Base-by-base conservation (phyloP, 1,140 invertebrate genomes). In the Achroia grisella region DNA sequence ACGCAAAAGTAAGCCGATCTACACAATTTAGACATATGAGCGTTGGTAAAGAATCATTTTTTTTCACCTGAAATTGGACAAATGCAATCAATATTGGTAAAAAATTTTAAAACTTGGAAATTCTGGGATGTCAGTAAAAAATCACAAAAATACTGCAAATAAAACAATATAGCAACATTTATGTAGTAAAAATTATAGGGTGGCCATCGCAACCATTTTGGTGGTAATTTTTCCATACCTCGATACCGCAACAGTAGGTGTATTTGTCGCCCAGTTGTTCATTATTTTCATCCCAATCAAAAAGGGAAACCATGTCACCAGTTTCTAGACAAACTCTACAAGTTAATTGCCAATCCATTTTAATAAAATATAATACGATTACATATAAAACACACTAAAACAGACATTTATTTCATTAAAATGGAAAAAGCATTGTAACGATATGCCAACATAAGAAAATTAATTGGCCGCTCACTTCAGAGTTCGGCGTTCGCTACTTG, bases 231-330 rank as follows among this genome's bases (percentile, higher is more conserved):
- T 75, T 82, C 65, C 74, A 67, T 74, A 87, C 86, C 79, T 85
- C 81, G 45, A 88, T 63, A 55, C 81, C 79, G 47, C 86, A 87
- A 65, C 87, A 88, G 63, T 70, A 81, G n/a, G 76, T 75, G 52
- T 89, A 89, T 57, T 89, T 89, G 53, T 89, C 87, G 48, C 82
- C 69, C 27, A 89, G 86, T 67, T 87, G 87, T 58, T 88, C 88
- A 39, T 84, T 76, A 72, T 87, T 74, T 80, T 87, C 77, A 48
- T 88, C 88, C 63, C 81, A 85, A 70, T 86, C 83, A 56, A 88
- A 89, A 2, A 89, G 70, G n/a, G 86, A 87, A 42, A 85, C 86
- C 71, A 87, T 84, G 56, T 86, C 82, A 33, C 88, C 87, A 39
- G 79, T 84, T 52, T 87, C 85, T 44, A 89, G 61, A 57, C 89